Evolutionary conservation across 2,797 vertebrate species (phyloP).

Genomic region (Crenuchus spilurus): DNA sequence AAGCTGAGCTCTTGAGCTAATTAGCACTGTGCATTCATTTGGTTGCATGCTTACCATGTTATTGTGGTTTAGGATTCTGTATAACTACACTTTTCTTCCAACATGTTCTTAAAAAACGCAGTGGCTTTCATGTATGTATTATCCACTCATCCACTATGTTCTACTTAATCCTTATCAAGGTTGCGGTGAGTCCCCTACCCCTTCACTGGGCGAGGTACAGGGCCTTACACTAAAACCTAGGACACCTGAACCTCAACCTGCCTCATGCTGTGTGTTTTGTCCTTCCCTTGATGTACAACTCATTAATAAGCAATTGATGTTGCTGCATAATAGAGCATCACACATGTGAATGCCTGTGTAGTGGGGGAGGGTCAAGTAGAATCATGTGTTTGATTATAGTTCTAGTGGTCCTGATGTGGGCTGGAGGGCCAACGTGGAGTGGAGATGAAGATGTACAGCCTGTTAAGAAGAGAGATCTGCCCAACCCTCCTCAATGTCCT

Average conservation of each 20-base stretch:
- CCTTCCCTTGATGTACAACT: slow-evolving; percentile 83
- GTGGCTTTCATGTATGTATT: too few species aligned
- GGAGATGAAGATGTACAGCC: slow-evolving; percentile 56
- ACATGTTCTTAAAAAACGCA: too few species aligned
- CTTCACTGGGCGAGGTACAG: too few species aligned
- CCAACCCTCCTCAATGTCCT: slow-evolving; percentile 57
- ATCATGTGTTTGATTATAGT: slow-evolving; percentile 14
- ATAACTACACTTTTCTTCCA: too few species aligned
- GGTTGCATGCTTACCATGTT: too few species aligned
- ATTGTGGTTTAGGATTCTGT: too few species aligned
- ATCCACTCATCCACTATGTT: too few species aligned
- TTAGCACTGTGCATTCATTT: too few species aligned
- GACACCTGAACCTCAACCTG: slow-evolving; percentile 63
- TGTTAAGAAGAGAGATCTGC: slow-evolving; percentile 48
- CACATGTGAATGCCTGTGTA: slow-evolving; percentile 52
- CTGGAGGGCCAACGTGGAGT: slow-evolving; percentile 40
- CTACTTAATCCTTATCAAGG: too few species aligned
- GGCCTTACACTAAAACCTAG: slow-evolving; percentile 97
- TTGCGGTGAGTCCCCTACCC: too few species aligned
- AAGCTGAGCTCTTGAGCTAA: too few species aligned
- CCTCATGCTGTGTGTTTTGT: slow-evolving; percentile 46
- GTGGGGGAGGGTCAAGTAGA: slow-evolving; percentile 1
- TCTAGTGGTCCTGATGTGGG: slow-evolving; percentile 19
- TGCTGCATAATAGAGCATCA: slow-evolving; percentile 79
- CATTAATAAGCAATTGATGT: slow-evolving; percentile 90